Conservation (phyloP, 53 echinoderm and acorn worm genomes). For the Henricia sp. region DNA sequence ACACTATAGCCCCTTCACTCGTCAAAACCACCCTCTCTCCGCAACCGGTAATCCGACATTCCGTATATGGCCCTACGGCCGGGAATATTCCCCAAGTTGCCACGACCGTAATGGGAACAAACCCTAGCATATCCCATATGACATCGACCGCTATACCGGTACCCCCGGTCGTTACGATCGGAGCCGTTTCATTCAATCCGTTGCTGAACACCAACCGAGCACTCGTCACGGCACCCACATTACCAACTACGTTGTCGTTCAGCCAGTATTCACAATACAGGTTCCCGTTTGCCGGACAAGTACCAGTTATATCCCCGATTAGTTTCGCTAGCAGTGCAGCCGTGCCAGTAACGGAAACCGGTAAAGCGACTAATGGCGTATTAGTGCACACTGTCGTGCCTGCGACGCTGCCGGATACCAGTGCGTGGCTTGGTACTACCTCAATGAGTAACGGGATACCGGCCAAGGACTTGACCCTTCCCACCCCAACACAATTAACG, state of each 20-base stretch:
- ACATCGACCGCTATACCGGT: slow-evolving; percentile 22
- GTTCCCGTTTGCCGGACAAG: slow-evolving; percentile 40
- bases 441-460: slow-evolving; percentile 40
- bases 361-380: slow-evolving; percentile 24
- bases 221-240: slow-evolving; percentile 32
- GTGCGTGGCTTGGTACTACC: slow-evolving; percentile 36
- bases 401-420: slow-evolving; percentile 26
- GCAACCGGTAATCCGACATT: slow-evolving; percentile 25
- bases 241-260: slow-evolving; percentile 17
- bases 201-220: slow-evolving; percentile 21
- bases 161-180: slow-evolving; percentile 46
- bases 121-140: background rate
- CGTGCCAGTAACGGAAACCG: slow-evolving; percentile 24
- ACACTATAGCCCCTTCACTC: slow-evolving; percentile 40
- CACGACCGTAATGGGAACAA: background rate
- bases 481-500: background rate
- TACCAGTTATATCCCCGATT: slow-evolving; percentile 41
- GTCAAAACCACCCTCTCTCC: slow-evolving; percentile 21
- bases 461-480: slow-evolving; percentile 7
- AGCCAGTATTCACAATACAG: slow-evolving; percentile 28
- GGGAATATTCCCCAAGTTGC: background rate
- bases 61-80: slow-evolving; percentile 2
- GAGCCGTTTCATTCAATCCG: slow-evolving; percentile 36
- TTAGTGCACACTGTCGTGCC: slow-evolving; percentile 40
- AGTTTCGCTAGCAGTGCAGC: slow-evolving; percentile 12